Percentiles rank a stretch among this genome's conserved stretches.
Conservation (phyloP, 2,888 invertebrate species). For the Euplagia quadripunctaria region DNA sequence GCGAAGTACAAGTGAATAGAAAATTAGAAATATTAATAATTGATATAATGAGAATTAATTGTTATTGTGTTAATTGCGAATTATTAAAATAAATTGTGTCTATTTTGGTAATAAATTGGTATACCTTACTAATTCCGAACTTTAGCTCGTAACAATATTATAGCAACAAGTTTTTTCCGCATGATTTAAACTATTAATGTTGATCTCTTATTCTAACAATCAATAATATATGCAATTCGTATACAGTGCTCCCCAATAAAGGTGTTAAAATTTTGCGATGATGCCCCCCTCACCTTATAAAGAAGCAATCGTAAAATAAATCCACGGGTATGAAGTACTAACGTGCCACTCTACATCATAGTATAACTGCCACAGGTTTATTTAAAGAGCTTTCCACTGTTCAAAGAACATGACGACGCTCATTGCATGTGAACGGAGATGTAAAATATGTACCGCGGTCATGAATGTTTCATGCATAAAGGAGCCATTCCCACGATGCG, state of each 20-base stretch:
- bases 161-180: background rate
- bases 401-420: constrained; percentile 44
- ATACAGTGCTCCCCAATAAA: background rate
- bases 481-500: constrained; percentile 37
- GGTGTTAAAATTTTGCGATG: too few species aligned
- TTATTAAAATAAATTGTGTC: too few species aligned
- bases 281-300: background rate
- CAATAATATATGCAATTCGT: background rate
- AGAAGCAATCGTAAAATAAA: background rate
- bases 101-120: too few species aligned
- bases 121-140: too few species aligned
- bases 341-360: background rate
- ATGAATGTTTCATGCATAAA: constrained; percentile 56
- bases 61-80: too few species aligned
- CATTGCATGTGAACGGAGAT: constrained; percentile 33
- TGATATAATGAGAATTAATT: too few species aligned
- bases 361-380: constrained; percentile 1
- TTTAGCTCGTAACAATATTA: background rate
- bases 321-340: background rate
- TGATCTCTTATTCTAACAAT: background rate
- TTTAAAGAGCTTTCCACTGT: constrained; percentile 35
- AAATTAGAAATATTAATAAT: too few species aligned
- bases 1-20: too few species aligned
- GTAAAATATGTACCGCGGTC: constrained; percentile 39
- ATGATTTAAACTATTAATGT: background rate